These are phyloP conservation scores for Tenthredo scrophulariae DNA, from an alignment of 2,888 invertebrate genomes.

Conservation along the genomic window DNA sequence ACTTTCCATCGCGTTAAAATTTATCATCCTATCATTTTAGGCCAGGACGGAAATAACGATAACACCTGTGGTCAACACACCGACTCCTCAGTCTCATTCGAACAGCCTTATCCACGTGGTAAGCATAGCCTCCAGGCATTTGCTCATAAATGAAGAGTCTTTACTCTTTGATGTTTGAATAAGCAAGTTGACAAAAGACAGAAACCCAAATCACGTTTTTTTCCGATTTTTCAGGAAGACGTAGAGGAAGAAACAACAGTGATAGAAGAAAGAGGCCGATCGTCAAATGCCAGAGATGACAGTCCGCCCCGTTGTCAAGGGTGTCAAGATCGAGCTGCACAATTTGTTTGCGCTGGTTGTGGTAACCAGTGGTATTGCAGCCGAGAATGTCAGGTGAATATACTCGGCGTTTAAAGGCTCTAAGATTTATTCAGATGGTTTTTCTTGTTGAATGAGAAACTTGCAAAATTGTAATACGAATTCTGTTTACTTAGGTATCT, in stretches of 20 bases:
- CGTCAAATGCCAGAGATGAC: conserved; percentile 70
- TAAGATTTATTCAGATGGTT: not conserved
- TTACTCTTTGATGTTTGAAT: not conserved
- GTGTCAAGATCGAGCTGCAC: conserved; percentile 89
- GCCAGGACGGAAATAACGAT: conserved; percentile 83
- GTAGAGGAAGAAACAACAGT: conserved; percentile 79
- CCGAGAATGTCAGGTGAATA: conserved; percentile 91
- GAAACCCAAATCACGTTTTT: not conserved
- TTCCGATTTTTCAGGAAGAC: conserved; percentile 78
- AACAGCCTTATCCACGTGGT: conserved; percentile 75
- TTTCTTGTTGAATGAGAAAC: not conserved
- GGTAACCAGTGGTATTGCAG: conserved; percentile 97
- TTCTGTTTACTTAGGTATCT: conserved; percentile 82
- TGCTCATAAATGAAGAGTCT: not conserved
- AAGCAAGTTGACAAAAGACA: not conserved
- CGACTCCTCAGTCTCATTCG: conserved; percentile 70
- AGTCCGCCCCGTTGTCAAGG: conserved; percentile 91
- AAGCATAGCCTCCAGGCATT: conserved; percentile 26
- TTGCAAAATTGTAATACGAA: conserved; percentile 5
- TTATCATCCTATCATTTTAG: conserved; percentile 71
- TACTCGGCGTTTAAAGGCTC: conserved; percentile 10
- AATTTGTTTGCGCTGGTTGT: conserved; percentile 94
- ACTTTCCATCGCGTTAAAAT: not conserved
- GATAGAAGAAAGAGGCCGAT: conserved; percentile 78
- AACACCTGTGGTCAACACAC: conserved; percentile 79